Conservation (phyloP, 2,888 invertebrate genomes). For the Frankliniella fusca region DNA sequence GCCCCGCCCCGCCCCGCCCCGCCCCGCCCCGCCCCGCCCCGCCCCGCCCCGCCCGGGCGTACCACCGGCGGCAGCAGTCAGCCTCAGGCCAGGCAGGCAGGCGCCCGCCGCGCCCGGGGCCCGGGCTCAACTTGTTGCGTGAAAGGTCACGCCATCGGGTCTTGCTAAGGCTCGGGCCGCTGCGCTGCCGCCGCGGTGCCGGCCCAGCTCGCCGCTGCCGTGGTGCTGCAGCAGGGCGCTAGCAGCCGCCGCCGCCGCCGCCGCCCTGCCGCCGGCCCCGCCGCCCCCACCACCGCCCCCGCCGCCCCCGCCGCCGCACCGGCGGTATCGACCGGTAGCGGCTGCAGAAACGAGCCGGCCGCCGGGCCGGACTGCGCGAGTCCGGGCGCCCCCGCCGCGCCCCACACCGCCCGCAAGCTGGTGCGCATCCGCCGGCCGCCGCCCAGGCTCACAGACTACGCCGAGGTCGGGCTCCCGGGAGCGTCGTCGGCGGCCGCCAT, state of each 20-base stretch:
- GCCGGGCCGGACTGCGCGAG: not conserved
- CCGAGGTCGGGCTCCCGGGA: not conserved
- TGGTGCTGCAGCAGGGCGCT: not conserved
- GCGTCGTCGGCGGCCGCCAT: not conserved
- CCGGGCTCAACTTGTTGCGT: no score
- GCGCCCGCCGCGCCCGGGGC: no score
- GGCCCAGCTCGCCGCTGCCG: no score
- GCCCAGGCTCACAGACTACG: constrained; percentile 1
- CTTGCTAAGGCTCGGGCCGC: no score
- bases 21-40: no score
- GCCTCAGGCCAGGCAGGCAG: not conserved
- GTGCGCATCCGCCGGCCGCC: constrained; percentile 12
- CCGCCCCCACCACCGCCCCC: not conserved
- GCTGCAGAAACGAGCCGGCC: not conserved
- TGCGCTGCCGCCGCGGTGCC: no score
- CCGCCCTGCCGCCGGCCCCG: not conserved
- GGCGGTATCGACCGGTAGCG: not conserved
- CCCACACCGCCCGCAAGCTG: not conserved
- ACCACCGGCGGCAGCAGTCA: not conserved
- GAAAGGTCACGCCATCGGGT: no score
- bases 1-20: not conserved
- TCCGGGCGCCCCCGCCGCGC: not conserved
- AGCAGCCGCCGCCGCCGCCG: not conserved
- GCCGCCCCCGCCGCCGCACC: not conserved
- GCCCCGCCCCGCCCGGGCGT: not conserved